A percentile compares a stretch with the other conserved stretches of the same genome.
Evolutionary conservation across 2,113 vertebrate species (phyloP).

Genomic region (Alosa alosa): DNA sequence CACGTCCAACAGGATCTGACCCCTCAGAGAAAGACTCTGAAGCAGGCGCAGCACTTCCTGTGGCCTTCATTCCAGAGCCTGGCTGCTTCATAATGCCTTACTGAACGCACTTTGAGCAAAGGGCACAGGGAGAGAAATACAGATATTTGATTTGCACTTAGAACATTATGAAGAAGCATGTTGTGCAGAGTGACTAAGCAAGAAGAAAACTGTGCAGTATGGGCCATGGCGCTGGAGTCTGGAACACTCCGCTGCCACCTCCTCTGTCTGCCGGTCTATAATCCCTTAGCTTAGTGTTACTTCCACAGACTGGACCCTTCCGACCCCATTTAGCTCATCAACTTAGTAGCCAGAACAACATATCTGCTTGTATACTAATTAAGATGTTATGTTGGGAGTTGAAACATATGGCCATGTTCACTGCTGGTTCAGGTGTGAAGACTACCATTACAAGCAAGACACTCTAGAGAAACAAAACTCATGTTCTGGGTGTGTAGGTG

Average conservation of each 20-base stretch:
- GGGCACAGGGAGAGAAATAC: slow-evolving; percentile 19
- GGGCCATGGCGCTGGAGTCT: background rate
- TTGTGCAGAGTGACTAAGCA: background rate
- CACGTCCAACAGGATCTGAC: background rate
- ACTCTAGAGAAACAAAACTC: background rate
- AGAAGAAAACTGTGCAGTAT: background rate
- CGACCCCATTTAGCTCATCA: background rate
- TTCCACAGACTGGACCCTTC: background rate
- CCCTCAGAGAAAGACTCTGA: background rate
- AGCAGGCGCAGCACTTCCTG: background rate
- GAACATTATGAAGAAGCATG: slow-evolving; percentile 18
- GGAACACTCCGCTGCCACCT: background rate
- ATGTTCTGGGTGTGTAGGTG: background rate
- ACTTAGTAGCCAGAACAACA: background rate
- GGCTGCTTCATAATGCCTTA: slow-evolving; percentile 43
- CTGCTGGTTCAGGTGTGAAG: background rate
- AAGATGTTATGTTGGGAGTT: slow-evolving; percentile 38
- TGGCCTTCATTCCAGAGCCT: slow-evolving; percentile 17
- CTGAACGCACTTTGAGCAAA: slow-evolving; percentile 42
- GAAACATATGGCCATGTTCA: slow-evolving; percentile 12
- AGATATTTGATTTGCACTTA: slow-evolving; percentile 40
- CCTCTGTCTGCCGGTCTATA: background rate
- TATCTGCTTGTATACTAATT: background rate
- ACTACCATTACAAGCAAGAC: background rate
- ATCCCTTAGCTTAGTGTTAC: background rate